Evolutionary conservation across 2,797 vertebrate species (phyloP), one percentile per base, ranked within the genome.

Genomic region (Onychomys arenicola): DNA sequence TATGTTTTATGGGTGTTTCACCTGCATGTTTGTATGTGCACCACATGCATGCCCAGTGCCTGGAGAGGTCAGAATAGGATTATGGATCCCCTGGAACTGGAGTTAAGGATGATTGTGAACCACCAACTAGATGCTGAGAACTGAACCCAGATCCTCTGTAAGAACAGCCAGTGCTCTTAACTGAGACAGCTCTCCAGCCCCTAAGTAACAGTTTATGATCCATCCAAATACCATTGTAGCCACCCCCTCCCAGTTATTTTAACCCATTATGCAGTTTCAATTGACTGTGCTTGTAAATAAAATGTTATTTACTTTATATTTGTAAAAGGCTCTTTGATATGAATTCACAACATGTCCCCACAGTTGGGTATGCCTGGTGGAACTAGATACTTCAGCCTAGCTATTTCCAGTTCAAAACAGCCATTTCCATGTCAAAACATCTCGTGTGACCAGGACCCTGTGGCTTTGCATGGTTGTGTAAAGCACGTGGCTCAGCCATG

Each of bases 271-370:
- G 40, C 11, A 76, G 5, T 83, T 87, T 29, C 49, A 95, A 49
- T 89, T 86, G 76, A 69, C 57, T 96, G 94, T 91, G 63, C 93
- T 93, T 32, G 8, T 75, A 94, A 96, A 91, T 84, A 92, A 94
- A 65, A 49, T 73, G 25, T 63, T 77, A 34, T 57, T 91, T 76
- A 89, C 81, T 95, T 89, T 78, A 49, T 86, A 78, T 95, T 78
- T 91, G n/a, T 75, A 75, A 92, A 90, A 65, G 9, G 40, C 29
- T 29, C n/a, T n/a, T n/a, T n/a, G n/a, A n/a, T n/a, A n/a, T n/a
- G n/a, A n/a, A n/a, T n/a, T n/a, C n/a, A n/a, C n/a, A n/a, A n/a
- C n/a, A n/a, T n/a, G n/a, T n/a, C n/a, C n/a, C n/a, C n/a, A n/a
- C n/a, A n/a, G n/a, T n/a, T n/a, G n/a, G n/a, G n/a, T n/a, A n/a